These are phyloP conservation scores for Scylla paramamosain DNA, from an alignment of 1,140 invertebrate species.

Conservation along the genomic window DNA sequence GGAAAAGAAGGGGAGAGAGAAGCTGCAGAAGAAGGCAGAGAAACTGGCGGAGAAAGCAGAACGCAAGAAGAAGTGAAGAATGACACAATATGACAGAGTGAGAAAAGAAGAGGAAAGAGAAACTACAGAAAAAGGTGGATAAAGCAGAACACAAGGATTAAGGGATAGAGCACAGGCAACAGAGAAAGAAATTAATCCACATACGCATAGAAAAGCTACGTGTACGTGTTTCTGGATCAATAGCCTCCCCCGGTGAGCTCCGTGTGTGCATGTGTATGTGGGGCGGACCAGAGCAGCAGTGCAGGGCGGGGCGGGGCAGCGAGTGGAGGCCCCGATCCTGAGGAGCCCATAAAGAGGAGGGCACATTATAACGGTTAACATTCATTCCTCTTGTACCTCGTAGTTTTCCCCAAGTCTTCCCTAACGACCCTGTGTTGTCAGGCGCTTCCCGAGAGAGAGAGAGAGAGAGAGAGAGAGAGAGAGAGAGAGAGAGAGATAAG, in stretches of 20 bases:
- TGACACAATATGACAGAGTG: neutral
- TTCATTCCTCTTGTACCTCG: neutral
- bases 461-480: no score
- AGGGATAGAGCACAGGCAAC: neutral
- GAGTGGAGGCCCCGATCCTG: no score
- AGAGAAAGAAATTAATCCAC: neutral
- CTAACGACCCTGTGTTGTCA: neutral
- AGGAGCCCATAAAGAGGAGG: no score
- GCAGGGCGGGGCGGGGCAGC: no score
- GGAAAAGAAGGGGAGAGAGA: constrained; percentile 71
- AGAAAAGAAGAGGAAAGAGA: neutral
- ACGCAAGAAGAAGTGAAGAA: constrained; percentile 60
- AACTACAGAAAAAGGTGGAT: neutral
- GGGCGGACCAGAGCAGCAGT: neutral
- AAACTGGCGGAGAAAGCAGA: constrained; percentile 70
- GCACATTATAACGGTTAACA: neutral
- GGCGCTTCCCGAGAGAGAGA: neutral
- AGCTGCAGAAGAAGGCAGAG: constrained; percentile 68
- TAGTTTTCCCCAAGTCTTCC: neutral
- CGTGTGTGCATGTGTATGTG: neutral
- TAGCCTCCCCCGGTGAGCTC: no score
- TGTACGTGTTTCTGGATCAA: neutral
- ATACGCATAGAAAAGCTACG: neutral
- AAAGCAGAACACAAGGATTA: neutral
- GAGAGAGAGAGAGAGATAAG: neutral